Evolutionary conservation across 1,140 invertebrate genomes (phyloP).

Genomic region (Stegodyphus dumicola): DNA sequence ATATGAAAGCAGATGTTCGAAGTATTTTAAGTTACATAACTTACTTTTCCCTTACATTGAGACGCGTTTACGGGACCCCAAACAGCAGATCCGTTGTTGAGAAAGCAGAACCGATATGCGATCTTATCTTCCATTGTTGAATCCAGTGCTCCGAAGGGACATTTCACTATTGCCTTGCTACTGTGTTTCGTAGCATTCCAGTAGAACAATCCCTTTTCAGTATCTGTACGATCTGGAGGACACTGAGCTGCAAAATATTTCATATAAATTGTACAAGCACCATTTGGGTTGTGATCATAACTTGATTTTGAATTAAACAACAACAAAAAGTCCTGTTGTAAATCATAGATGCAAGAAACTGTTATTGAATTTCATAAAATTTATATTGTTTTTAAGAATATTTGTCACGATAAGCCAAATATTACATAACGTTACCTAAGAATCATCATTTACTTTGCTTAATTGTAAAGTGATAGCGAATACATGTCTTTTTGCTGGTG

Average conservation of each 20-base stretch:
- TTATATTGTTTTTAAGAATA: no score
- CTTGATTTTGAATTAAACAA: background rate
- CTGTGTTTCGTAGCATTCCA: conserved; percentile 65
- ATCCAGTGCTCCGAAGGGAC: conserved; percentile 63
- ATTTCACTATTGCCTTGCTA: conserved; percentile 57
- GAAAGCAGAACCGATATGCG: conserved; percentile 51
- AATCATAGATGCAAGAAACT: no score
- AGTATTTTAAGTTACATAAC: background rate
- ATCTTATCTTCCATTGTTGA: conserved; percentile 9
- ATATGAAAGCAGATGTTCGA: background rate
- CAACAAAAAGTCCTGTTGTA: background rate
- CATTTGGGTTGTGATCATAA: no score
- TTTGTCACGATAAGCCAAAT: no score
- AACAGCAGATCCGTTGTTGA: conserved; percentile 28
- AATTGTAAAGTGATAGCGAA: no score
- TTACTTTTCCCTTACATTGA: conserved; percentile 42
- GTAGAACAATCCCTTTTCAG: conserved; percentile 64
- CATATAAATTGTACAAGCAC: no score
- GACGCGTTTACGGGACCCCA: conserved; percentile 46
- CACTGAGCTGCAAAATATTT: conserved; percentile 62
- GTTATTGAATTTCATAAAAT: no score
- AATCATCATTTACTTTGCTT: no score
- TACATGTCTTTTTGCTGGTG: no score
- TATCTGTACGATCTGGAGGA: conserved; percentile 59
- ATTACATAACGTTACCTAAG: no score